These are phyloP conservation scores for Ligdia adustata DNA, from an alignment of 2,888 invertebrate species.

Conservation along the genomic window DNA sequence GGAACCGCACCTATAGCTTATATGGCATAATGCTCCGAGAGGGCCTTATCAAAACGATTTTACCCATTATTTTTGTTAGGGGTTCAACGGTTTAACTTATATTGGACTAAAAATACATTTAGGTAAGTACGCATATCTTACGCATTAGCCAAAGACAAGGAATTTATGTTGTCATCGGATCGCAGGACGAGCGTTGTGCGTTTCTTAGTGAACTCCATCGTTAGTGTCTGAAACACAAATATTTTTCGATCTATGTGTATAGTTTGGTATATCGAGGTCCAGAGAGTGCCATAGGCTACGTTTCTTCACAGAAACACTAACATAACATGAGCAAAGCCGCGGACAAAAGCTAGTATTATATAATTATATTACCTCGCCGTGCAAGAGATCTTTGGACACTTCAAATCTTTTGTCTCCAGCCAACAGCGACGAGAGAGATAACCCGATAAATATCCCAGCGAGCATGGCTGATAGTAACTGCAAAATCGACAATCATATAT, in stretches of 20 bases:
- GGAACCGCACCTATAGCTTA: no score
- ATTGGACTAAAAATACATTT: no score
- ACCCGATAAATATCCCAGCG: slow-evolving; percentile 60
- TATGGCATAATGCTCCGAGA: no score
- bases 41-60: no score
- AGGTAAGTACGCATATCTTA: slow-evolving; percentile 45
- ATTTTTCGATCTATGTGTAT: no score
- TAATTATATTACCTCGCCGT: slow-evolving; percentile 45
- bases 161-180: slow-evolving; percentile 45
- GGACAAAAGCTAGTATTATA: background rate
- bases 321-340: no score
- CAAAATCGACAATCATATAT: background rate
- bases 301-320: no score
- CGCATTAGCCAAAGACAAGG: slow-evolving; percentile 58
- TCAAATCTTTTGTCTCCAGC: slow-evolving; percentile 41
- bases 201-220: slow-evolving; percentile 53
- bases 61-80: no score
- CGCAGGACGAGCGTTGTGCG: slow-evolving; percentile 57
- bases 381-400: slow-evolving; percentile 38
- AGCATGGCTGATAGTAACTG: slow-evolving; percentile 55
- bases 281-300: no score
- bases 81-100: no score
- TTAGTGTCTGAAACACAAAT: slow-evolving; percentile 45
- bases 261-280: no score
- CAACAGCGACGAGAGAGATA: slow-evolving; percentile 49